Conservation (phyloP, 1,140 invertebrate species). For the Papilio dardanus region DNA sequence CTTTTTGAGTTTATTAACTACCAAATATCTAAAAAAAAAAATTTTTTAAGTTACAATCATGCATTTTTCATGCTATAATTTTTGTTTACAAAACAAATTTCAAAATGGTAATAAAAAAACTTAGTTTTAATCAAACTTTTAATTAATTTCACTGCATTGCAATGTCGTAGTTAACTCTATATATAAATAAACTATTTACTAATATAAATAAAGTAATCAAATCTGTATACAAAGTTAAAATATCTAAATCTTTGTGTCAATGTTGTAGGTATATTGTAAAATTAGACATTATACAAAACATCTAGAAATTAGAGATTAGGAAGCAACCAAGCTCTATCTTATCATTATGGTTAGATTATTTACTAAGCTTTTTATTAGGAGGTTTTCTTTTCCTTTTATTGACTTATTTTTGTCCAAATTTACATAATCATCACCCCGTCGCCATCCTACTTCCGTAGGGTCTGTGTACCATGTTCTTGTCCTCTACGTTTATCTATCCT, state of each 20-base stretch:
- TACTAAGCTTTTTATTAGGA: no score
- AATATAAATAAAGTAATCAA: neutral
- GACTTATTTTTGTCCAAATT: no score
- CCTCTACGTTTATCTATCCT: no score
- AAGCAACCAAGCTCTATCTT: neutral
- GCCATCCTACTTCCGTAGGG: no score
- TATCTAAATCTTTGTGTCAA: neutral
- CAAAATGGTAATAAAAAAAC: neutral
- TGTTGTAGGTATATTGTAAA: neutral
- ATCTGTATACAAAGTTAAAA: neutral
- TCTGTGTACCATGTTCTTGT: no score
- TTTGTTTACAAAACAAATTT: neutral
- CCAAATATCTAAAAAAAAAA: no score
- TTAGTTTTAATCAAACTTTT: neutral
- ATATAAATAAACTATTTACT: neutral
- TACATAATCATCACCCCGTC: no score
- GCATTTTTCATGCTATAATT: constrained; percentile 5
- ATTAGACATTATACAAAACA: neutral
- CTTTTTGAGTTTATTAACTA: no score
- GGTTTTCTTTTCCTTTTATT: no score
- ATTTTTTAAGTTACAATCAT: no score
- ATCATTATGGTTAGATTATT: neutral
- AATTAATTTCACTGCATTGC: neutral
- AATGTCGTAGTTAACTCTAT: neutral
- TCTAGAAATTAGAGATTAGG: neutral